Base-by-base conservation (phyloP, 1,140 invertebrate species). In the Pachypsylla venusta region DNA sequence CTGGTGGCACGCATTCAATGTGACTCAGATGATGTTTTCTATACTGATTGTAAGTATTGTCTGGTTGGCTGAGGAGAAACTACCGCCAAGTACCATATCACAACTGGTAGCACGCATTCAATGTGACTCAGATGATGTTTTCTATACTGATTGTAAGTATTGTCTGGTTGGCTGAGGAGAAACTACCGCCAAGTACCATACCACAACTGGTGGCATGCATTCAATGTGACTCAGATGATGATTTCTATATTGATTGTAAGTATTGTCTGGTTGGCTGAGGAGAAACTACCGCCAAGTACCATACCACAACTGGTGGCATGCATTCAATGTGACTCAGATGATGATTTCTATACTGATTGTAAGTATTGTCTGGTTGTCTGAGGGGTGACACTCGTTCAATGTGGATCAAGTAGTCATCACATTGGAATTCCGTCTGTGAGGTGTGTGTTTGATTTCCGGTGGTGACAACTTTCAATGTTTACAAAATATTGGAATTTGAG, bases 271-370 rank as follows among this genome's bases (percentile, higher is more conserved):
- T n/a, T n/a, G n/a, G n/a, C n/a, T 83, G 10, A 80, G 80, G 67
- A 82, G 81, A 65, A 84, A 84, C 68, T 84, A 84, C 67, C 68
- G 81, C 20, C 76, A 79, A 57, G 80, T 84, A 1, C 79, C 79
- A 1, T 84, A 84, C 65, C 81, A 84, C 66, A 83, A 83, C 67
- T 83, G 81, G 81, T 71, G 79, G 63, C 79, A 81, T 68, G 80
- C 80, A 12, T 81, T 82, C 67, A 81, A 81, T 67, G 80, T 82
- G 25, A 75, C 78, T 28, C 79, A 81, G 67, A 77, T 79, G 59
- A 82, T 82, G 80, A 81, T 80, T 66, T 74, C 77, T 24, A 80
- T 81, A 61, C 65, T 77, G 30, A 77, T 73, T 68, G 76, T 77
- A 64, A 67, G 64, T 68, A 2, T 13, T n/a, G n/a, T n/a, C n/a